phyloP scores from a whole-genome alignment of 2,888 invertebrate genomes.

The Molanna angustata region DNA sequence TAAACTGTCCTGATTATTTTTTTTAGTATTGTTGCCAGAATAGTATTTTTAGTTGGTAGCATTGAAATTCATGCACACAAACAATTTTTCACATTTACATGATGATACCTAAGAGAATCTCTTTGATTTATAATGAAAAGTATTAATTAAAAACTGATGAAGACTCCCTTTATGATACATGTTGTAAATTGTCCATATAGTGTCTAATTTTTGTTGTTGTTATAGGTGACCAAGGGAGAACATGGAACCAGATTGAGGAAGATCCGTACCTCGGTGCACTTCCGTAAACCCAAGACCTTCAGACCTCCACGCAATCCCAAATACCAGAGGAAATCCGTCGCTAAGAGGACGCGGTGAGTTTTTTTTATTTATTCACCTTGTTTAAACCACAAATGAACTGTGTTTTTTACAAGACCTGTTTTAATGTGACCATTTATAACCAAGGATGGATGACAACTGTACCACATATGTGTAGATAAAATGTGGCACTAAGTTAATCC shows the following conservation, averaged over 20 bases:
- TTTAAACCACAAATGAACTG: too few relatives aligned
- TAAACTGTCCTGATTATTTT: too few relatives aligned
- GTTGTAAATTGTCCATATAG: neutral
- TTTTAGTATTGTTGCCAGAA: too few relatives aligned
- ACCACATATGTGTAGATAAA: too few relatives aligned
- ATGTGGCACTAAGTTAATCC: too few relatives aligned
- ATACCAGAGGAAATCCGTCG: conserved; percentile 93
- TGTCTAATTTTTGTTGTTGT: conserved; percentile 30
- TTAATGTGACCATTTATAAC: too few relatives aligned
- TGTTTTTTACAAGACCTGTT: too few relatives aligned
- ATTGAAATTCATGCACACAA: too few relatives aligned
- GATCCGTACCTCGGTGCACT: conserved; percentile 93
- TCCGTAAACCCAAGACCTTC: conserved; percentile 92
- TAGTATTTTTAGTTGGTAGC: too few relatives aligned
- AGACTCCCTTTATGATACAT: conserved; percentile 25
- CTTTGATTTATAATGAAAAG: conserved; percentile 48
- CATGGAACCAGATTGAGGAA: conserved; percentile 86
- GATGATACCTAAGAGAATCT: too few relatives aligned
- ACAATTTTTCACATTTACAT: too few relatives aligned
- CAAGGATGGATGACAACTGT: neutral
- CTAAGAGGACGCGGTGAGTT: conserved; percentile 81
- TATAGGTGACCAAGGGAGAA: conserved; percentile 84
- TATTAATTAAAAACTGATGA: conserved; percentile 35
- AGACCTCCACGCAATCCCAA: conserved; percentile 88
- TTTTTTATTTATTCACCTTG: neutral